phyloP scores from a whole-genome alignment of 35 echinoderm and acorn worm genomes.

The Chiridota heheva region DNA sequence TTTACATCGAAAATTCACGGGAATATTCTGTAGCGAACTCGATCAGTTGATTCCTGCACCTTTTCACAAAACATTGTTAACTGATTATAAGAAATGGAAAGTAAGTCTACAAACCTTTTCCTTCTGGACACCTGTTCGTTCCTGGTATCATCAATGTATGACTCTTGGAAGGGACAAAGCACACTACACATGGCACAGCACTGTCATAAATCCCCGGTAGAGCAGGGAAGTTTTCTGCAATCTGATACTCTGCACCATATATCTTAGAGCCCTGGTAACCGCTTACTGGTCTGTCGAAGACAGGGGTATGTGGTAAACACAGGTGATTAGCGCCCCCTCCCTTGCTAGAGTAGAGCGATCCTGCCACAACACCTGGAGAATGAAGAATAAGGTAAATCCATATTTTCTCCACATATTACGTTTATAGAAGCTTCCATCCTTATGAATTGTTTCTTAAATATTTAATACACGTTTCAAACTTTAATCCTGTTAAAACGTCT shows the following conservation, averaged over 20 bases:
- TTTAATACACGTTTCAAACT: too few species aligned
- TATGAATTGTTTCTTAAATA: too few species aligned
- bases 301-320: slow-evolving; percentile 38
- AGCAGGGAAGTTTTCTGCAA: background rate
- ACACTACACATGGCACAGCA: slow-evolving; percentile 57
- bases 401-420: too few species aligned
- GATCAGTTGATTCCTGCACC: too few species aligned
- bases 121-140: slow-evolving; percentile 23
- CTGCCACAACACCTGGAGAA: slow-evolving; percentile 7
- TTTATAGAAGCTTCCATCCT: too few species aligned
- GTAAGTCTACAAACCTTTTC: too few species aligned
- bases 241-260: slow-evolving; percentile 32
- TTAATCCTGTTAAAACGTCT: too few species aligned
- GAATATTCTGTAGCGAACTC: too few species aligned
- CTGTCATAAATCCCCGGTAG: background rate
- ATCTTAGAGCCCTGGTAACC: background rate
- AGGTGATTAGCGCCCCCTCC: slow-evolving; percentile 51
- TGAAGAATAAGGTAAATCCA: too few species aligned
- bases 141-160: slow-evolving; percentile 39
- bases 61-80: too few species aligned
- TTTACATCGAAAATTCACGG: too few species aligned
- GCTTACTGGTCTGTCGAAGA: slow-evolving; percentile 3
- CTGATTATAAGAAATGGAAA: too few species aligned
- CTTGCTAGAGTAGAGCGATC: background rate
- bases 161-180: background rate